phyloP scores from a whole-genome alignment of 2,797 vertebrate species.

The Pristis pectinata region DNA sequence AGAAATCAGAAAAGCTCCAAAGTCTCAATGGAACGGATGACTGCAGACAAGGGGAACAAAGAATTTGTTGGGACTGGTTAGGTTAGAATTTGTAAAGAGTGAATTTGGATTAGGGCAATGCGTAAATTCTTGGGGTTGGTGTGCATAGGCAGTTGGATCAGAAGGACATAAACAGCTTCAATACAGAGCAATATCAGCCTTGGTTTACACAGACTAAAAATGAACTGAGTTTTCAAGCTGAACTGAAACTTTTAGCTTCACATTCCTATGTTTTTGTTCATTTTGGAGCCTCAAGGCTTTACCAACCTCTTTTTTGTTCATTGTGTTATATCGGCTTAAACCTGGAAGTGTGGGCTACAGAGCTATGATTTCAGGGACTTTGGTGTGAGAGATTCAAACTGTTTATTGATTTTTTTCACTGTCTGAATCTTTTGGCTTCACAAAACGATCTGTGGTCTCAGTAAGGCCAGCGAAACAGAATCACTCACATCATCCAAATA shows the following conservation, averaged over 20 bases:
- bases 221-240: not conserved
- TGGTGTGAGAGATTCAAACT: not conserved
- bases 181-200: not conserved
- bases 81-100: not conserved
- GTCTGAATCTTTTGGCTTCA: conserved; percentile 13
- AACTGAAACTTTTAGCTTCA: not conserved
- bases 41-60: not conserved
- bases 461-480: not conserved
- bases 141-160: not conserved
- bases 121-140: not conserved
- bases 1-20: not conserved
- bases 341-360: not conserved
- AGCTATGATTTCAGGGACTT: not conserved
- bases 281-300: not conserved
- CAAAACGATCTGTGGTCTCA: not conserved
- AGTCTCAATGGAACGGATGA: not conserved
- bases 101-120: not conserved
- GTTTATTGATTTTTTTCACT: not conserved
- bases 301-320: not conserved
- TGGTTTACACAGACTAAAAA: not conserved
- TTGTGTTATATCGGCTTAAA: not conserved
- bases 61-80: not conserved
- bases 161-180: not conserved
- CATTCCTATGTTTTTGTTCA: not conserved
- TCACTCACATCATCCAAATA: not conserved